phyloP scores from a whole-genome alignment of 1,140 invertebrate species.

The Ladona fulva region DNA sequence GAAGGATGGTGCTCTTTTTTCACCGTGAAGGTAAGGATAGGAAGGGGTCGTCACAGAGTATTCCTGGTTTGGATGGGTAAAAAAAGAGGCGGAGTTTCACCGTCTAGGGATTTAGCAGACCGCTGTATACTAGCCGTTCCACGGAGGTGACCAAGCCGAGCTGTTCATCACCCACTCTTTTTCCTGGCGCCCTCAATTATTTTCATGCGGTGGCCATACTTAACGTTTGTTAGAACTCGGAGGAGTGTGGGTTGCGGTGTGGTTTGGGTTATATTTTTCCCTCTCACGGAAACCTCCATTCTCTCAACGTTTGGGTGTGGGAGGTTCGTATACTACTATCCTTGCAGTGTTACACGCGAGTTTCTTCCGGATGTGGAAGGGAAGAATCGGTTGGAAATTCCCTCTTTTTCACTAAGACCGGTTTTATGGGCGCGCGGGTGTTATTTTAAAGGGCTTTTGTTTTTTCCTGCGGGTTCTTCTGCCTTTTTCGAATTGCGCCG shows the following conservation, averaged over 20 bases:
- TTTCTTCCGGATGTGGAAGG: neutral
- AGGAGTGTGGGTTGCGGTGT: neutral
- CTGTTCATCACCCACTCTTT: neutral
- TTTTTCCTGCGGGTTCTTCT: no score
- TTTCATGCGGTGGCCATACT: constrained; percentile 6
- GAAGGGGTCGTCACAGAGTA: no score
- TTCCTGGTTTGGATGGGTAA: no score
- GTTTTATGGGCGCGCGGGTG: no score
- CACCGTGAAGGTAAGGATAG: no score
- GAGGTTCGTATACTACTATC: neutral
- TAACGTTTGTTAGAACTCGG: neutral
- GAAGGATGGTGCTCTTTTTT: no score
- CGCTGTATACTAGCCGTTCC: neutral
- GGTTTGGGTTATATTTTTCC: neutral
- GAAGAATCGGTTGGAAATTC: neutral
- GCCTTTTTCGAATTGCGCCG: no score
- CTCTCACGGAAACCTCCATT: neutral
- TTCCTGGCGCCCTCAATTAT: neutral
- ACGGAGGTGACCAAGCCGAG: neutral
- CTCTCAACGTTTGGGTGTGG: neutral
- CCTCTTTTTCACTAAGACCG: no score
- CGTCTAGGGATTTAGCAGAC: neutral
- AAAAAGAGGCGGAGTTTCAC: neutral
- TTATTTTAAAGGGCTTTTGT: no score
- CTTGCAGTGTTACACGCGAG: neutral